A percentile compares a stretch with the other conserved stretches of the same genome.
phyloP scores from a whole-genome alignment of 1,140 invertebrate species.

The Drosophila ogumai region DNA sequence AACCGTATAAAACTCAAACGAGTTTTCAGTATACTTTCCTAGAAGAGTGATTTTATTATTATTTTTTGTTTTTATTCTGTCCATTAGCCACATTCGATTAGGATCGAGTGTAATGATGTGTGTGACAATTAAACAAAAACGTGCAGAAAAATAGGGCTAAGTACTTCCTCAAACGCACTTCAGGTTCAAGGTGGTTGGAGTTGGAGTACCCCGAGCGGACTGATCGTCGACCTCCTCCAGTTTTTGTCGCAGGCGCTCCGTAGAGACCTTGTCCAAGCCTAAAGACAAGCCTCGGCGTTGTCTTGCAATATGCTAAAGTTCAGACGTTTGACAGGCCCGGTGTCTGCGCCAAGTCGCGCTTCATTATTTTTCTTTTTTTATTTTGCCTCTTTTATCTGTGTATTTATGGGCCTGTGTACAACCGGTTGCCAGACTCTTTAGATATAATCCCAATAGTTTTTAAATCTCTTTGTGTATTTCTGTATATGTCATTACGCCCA shows the following conservation, averaged over 20 bases:
- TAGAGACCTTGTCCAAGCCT: conserved; percentile 57
- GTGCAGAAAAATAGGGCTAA: conserved; percentile 5
- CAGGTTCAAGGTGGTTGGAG: conserved; percentile 39
- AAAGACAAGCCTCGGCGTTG: conserved; percentile 47
- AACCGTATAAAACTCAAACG: conserved; percentile 49
- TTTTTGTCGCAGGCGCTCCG: conserved; percentile 6
- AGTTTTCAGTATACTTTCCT: conserved; percentile 65
- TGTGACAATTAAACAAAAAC: conserved; percentile 35
- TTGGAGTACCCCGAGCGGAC: conserved; percentile 17
- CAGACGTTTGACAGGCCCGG: conserved; percentile 51
- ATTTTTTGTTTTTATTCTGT: conserved; percentile 6
- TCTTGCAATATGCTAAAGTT: conserved; percentile 76
- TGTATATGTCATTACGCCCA: conserved; percentile 18
- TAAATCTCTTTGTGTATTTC: conserved; percentile 34
- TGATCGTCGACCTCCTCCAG: conserved; percentile 18
- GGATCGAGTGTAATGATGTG: neutral
- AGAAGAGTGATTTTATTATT: conserved; percentile 38
- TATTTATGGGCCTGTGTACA: conserved; percentile 50
- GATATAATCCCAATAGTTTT: conserved; percentile 53
- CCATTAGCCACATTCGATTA: conserved; percentile 12
- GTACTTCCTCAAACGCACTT: conserved; percentile 36
- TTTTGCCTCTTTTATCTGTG: conserved; percentile 17
- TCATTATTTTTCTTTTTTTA: conserved; percentile 23
- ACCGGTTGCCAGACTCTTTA: conserved; percentile 67
- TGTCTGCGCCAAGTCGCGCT: conserved; percentile 27